Evolutionary conservation across 2,113 vertebrate species (phyloP), one percentile per base, ranked within the genome.

Genomic region (Cyprinodon tularosa): DNA sequence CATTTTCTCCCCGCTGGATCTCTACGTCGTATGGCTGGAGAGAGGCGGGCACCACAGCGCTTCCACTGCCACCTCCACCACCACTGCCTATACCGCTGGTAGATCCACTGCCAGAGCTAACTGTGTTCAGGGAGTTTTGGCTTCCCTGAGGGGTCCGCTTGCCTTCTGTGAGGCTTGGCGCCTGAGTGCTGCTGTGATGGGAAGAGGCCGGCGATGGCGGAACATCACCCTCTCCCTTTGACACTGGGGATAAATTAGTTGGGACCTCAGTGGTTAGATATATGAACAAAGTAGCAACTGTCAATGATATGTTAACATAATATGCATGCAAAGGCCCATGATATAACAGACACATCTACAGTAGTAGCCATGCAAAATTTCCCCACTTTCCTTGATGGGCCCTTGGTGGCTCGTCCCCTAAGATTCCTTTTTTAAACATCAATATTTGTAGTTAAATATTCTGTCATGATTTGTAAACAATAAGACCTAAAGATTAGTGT

Each of bases 61-160:
- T 97, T 66, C 96, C 97, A 0, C 92, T 96, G 0, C 96, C 97
- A 0, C 94, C 94, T 47, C 94, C 94, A 0, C 94, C 94, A 0
- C 98, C 97, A 0, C 97, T 97, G 86, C 98, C 97, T 0, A 98
- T 98, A 59, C 97, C 97, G 0, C 98, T 98, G 87, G 97, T 98
- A 82, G 97, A 98, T 66, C 98, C 98, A 1, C 97, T 98, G 87
- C 98, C 97, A 0, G 98, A 99, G 93, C 98, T 99, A 82, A 98
- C 97, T 0, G 98, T 99, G 94, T 97, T 99, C 59, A 99, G 94
- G 0, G 97, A 99, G 93, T 99, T 99, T 93, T 99, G 98, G 92
- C 97, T 98, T 71, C 97, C 98, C 90, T 98, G 97, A 0, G 97
- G 97, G 0, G 98, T 99, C 22, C 96, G 96, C 88, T 99, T 99